These are phyloP conservation scores for Hyles lineata DNA, from an alignment of 2,888 invertebrate species.

Conservation along the genomic window DNA sequence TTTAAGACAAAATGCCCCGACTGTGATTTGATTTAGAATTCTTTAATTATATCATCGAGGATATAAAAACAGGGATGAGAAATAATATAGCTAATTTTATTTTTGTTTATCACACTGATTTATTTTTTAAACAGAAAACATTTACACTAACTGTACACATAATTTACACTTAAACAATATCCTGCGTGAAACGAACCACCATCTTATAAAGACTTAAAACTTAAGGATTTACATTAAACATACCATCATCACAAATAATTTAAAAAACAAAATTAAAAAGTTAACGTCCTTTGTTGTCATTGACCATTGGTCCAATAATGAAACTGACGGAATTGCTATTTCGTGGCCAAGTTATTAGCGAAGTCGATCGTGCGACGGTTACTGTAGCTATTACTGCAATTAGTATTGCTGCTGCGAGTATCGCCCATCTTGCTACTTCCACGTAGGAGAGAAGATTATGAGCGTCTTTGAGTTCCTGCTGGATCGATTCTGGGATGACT, in stretches of 20 bases:
- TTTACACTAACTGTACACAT: conserved; percentile 15
- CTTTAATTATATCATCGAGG: too few relatives aligned
- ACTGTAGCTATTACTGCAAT: conserved; percentile 48
- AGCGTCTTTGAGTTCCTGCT: conserved; percentile 63
- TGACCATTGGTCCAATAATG: conserved; percentile 58
- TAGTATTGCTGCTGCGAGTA: conserved; percentile 63
- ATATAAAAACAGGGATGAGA: not conserved
- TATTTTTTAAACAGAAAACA: conserved; percentile 20
- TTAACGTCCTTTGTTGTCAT: conserved; percentile 61
- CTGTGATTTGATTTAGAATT: too few relatives aligned
- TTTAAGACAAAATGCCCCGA: too few relatives aligned
- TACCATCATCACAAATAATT: not conserved
- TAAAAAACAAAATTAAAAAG: conserved; percentile 35
- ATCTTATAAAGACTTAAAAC: not conserved
- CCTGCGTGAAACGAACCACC: not conserved
- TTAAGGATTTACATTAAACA: not conserved
- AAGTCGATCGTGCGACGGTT: conserved; percentile 52
- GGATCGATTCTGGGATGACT: conserved; percentile 61
- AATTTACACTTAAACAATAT: conserved; percentile 7
- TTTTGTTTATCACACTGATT: conserved; percentile 1
- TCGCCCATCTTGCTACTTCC: conserved; percentile 70
- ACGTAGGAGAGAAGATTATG: conserved; percentile 68
- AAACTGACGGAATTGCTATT: conserved; percentile 72
- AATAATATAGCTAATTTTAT: not conserved
- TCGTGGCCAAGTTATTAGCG: conserved; percentile 59